These are phyloP conservation scores for Nasonia vitripennis DNA, from an alignment of 1,140 invertebrate genomes.

Conservation along the genomic window DNA sequence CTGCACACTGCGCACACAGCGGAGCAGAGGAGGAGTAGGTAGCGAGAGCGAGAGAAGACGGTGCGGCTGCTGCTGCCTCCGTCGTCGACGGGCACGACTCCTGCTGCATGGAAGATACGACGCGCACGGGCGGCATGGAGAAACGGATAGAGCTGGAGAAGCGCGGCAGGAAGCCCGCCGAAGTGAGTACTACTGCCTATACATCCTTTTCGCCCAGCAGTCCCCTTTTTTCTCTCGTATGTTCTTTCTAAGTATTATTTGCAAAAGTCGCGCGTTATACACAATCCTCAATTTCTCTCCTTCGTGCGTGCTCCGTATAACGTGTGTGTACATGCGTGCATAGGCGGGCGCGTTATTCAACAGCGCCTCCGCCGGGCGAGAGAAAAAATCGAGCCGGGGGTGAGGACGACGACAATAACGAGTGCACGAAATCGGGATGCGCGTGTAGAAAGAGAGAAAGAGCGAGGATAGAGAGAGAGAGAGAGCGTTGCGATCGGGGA, in stretches of 20 bases:
- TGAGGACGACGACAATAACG: neutral
- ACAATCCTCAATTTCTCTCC: neutral
- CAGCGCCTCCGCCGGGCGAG: neutral
- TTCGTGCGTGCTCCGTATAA: neutral
- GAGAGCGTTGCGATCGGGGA: neutral
- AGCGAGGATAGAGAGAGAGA: neutral
- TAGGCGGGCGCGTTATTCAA: neutral
- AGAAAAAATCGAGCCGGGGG: neutral
- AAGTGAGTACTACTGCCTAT: conserved; percentile 79
- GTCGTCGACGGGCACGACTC: neutral
- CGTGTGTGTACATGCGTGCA: neutral
- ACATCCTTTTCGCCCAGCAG: neutral
- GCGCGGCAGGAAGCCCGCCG: conserved; percentile 86
- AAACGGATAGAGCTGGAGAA: conserved; percentile 94
- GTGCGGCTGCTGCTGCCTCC: neutral
- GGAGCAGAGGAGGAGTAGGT: neutral
- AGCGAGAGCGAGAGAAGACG: neutral
- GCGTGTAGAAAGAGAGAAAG: neutral
- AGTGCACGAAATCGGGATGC: neutral
- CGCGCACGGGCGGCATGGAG: conserved; percentile 80
- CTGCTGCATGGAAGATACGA: neutral
- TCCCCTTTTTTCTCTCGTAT: neutral
- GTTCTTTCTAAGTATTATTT: neutral
- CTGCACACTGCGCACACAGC: neutral
- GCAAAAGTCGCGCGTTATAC: neutral